Evolutionary conservation across 2,888 invertebrate genomes (phyloP).

Genomic region (Apamea anceps): DNA sequence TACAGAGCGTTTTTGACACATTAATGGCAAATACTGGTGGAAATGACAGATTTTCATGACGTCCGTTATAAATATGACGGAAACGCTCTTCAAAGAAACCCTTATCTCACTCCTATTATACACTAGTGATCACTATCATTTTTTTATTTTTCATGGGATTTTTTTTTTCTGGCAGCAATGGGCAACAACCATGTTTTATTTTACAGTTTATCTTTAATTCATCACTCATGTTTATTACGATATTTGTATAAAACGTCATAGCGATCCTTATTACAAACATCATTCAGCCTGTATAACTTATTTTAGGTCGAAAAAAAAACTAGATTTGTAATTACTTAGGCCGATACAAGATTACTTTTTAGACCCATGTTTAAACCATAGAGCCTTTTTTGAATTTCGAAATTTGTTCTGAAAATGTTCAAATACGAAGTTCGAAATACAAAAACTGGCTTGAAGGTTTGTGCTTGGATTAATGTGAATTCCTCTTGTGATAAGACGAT

Average conservation of each 20-base stretch:
- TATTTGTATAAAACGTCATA: not conserved
- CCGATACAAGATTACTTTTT: not conserved
- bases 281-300: not conserved
- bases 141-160: not conserved
- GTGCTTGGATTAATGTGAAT: not conserved
- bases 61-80: too few relatives aligned
- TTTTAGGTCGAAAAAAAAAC: not conserved
- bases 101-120: not conserved
- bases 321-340: not conserved
- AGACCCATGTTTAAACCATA: not conserved
- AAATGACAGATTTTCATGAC: too few relatives aligned
- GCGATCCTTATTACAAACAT: not conserved
- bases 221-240: not conserved
- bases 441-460: not conserved
- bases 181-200: not conserved
- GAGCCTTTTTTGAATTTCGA: not conserved
- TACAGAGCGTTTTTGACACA: not conserved
- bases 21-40: not conserved
- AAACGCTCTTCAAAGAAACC: too few relatives aligned
- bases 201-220: not conserved
- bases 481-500: not conserved
- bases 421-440: not conserved
- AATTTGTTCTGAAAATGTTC: not conserved
- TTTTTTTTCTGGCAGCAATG: not conserved
- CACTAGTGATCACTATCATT: not conserved